Percentiles rank a stretch among this genome's conserved stretches.
Evolutionary conservation across 1,140 invertebrate genomes (phyloP).

Genomic region (Drosophila triauraria): DNA sequence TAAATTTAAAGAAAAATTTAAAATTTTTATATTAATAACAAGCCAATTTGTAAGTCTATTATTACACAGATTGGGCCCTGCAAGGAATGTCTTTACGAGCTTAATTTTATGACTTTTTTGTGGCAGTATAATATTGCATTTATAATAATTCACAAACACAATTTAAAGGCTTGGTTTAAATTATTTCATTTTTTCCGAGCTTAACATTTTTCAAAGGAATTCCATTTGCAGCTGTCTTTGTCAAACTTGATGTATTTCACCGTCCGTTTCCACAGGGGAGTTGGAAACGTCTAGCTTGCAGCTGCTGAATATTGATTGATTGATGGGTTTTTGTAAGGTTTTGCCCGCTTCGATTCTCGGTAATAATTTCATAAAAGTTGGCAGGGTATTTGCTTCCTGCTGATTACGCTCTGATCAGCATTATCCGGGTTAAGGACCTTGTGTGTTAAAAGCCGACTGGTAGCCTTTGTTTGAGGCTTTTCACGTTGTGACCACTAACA

Average conservation of each 20-base stretch:
- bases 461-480: not conserved
- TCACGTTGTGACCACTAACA: slow-evolving; percentile 2
- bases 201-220: not conserved
- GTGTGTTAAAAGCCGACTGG: slow-evolving; percentile 3
- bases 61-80: not conserved
- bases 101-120: not conserved
- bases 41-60: too few species aligned
- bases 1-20: too few species aligned
- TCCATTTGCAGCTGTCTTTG: slow-evolving; percentile 11
- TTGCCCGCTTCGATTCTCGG: not conserved
- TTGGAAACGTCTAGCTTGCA: slow-evolving; percentile 16
- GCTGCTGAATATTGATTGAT: slow-evolving; percentile 45
- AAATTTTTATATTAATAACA: too few species aligned
- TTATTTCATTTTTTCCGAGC: not conserved
- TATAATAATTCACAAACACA: not conserved
- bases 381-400: slow-evolving; percentile 4
- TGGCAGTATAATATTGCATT: too few species aligned
- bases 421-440: not conserved
- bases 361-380: slow-evolving; percentile 35
- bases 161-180: not conserved
- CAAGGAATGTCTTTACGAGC: not conserved
- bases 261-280: slow-evolving; percentile 24
- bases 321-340: slow-evolving; percentile 25
- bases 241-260: slow-evolving; percentile 35
- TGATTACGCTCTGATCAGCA: slow-evolving; percentile 13